Conservation (phyloP, 2,113 vertebrate species). For the Bufo gargarizans region DNA sequence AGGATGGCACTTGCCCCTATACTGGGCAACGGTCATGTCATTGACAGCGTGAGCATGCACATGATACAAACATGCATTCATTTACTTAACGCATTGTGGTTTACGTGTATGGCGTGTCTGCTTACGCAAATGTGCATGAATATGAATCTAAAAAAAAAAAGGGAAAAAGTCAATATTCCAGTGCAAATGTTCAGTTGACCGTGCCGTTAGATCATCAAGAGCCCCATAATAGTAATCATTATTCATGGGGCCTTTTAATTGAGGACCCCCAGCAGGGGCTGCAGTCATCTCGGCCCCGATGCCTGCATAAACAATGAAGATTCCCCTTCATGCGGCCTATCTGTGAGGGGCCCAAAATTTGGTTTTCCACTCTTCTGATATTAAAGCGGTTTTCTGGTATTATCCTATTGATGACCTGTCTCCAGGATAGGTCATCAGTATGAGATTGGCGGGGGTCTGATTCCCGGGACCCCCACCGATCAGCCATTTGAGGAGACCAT, state of each 20-base stretch:
- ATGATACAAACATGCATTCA: too few species aligned
- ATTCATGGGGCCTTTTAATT: not conserved
- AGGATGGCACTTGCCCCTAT: not conserved
- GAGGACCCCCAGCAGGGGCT: not conserved
- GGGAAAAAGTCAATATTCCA: not conserved
- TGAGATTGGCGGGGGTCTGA: too few species aligned
- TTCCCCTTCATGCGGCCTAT: too few species aligned
- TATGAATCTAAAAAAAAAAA: not conserved
- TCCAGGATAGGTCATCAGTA: too few species aligned
- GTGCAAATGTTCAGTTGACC: not conserved
- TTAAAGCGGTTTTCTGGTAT: too few species aligned
- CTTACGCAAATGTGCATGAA: conserved; percentile 11
- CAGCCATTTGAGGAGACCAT: too few species aligned
- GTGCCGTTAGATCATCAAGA: not conserved
- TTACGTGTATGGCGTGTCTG: not conserved
- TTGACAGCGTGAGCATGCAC: not conserved
- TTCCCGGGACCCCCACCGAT: too few species aligned
- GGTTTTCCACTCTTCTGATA: too few species aligned
- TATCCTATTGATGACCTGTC: too few species aligned
- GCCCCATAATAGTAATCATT: not conserved
- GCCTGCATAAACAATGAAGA: too few species aligned
- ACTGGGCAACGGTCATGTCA: not conserved
- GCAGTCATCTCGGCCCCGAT: too few species aligned
- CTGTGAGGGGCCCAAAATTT: too few species aligned
- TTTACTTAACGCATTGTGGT: not conserved